These are phyloP conservation scores for Brienomyrus longianalis DNA, from an alignment of 2,113 vertebrate species.

Conservation along the genomic window DNA sequence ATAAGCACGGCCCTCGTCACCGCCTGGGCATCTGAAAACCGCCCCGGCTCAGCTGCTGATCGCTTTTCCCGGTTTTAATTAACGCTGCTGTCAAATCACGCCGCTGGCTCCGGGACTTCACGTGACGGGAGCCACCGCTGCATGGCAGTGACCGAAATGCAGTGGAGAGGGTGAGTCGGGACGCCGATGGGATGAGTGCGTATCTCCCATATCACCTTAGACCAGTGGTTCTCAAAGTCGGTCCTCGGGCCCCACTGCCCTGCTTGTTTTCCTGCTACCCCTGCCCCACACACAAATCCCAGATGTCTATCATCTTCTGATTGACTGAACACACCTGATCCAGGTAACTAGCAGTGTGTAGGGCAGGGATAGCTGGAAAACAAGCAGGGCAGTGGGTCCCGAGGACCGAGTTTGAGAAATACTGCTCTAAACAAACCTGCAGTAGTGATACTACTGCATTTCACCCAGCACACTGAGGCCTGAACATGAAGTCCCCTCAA, in stretches of 20 bases:
- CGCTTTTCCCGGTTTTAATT: conserved; percentile 22
- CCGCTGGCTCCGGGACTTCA: background rate
- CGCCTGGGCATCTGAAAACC: background rate
- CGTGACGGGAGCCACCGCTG: conserved; percentile 25
- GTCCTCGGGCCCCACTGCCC: too few relatives aligned
- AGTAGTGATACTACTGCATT: background rate
- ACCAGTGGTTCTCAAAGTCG: too few relatives aligned
- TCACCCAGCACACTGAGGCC: background rate
- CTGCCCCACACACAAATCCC: too few relatives aligned
- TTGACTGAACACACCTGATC: too few relatives aligned
- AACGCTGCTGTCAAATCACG: conserved; percentile 24
- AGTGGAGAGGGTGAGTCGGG: background rate
- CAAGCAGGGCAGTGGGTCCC: too few relatives aligned
- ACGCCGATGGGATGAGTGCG: background rate
- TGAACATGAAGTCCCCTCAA: background rate
- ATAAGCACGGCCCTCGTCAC: background rate
- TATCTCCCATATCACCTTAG: background rate
- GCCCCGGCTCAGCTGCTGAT: background rate
- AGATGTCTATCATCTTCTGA: too few relatives aligned
- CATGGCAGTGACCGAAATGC: background rate
- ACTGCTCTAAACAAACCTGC: background rate
- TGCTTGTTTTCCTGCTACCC: too few relatives aligned
- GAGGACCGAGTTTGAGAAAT: too few relatives aligned
- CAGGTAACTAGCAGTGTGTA: too few relatives aligned
- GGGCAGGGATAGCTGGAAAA: too few relatives aligned